Conservation (phyloP, 1,140 invertebrate species). For the Berghia stephanieae region DNA sequence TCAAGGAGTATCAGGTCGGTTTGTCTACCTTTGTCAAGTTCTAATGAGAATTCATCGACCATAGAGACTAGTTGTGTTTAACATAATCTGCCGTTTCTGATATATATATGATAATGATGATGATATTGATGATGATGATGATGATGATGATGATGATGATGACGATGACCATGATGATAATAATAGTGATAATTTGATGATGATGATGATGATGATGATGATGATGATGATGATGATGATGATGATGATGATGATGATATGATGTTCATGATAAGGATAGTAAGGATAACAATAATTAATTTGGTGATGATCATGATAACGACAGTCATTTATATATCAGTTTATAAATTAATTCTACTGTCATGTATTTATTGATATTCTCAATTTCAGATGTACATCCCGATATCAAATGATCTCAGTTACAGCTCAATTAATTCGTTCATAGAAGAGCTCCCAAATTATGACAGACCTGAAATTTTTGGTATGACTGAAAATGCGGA, state of each 20-base stretch:
- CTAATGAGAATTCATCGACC: too few species aligned
- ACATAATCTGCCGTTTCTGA: too few species aligned
- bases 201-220: conserved; percentile 7
- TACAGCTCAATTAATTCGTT: conserved; percentile 69
- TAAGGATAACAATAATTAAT: too few species aligned
- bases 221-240: not conserved
- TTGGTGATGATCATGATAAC: too few species aligned
- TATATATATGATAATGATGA: too few species aligned
- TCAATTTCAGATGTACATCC: conserved; percentile 54
- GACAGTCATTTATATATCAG: too few species aligned
- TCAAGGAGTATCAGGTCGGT: too few species aligned
- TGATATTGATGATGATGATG: not conserved
- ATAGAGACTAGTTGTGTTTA: too few species aligned
- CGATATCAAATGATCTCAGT: conserved; percentile 66
- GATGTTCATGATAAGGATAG: not conserved
- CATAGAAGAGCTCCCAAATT: conserved; percentile 78
- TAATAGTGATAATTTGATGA: too few species aligned
- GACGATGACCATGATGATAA: too few species aligned
- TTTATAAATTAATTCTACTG: not conserved
- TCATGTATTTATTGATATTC: not conserved
- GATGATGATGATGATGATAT: not conserved
- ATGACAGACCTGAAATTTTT: conserved; percentile 86
- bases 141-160: conserved; percentile 3
- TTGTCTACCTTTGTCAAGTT: too few species aligned
- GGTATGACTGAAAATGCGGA: conserved; percentile 92